Conservation (phyloP, 2,888 invertebrate species). For the Cryptocheilus praepositus region DNA sequence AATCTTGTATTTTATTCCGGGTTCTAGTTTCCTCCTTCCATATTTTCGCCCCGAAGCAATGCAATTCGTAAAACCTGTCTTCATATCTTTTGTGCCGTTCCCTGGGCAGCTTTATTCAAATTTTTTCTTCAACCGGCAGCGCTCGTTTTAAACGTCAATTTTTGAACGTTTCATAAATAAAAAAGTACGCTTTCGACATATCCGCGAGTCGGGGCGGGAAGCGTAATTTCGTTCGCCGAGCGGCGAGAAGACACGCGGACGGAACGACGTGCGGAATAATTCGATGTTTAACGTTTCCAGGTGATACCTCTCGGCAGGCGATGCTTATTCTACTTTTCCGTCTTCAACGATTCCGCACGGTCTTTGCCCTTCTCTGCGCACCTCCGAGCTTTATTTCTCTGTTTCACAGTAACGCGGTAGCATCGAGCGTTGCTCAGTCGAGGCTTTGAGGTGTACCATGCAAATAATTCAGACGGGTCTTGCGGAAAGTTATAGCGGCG, state of each 20-base stretch:
- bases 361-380: constrained; percentile 1
- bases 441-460: constrained; percentile 59
- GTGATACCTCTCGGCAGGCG: too few relatives aligned
- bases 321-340: too few relatives aligned
- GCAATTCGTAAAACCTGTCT: too few relatives aligned
- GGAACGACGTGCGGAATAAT: constrained; percentile 5
- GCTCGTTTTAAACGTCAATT: too few relatives aligned
- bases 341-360: not conserved
- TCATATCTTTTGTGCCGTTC: too few relatives aligned
- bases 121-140: too few relatives aligned
- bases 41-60: not conserved
- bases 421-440: constrained; percentile 49
- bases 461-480: constrained; percentile 62
- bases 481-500: constrained; percentile 48
- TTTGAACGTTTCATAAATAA: too few relatives aligned
- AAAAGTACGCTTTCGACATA: too few relatives aligned
- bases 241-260: not conserved
- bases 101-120: too few relatives aligned
- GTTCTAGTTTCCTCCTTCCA: not conserved
- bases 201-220: too few relatives aligned
- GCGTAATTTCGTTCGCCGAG: too few relatives aligned
- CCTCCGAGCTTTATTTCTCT: constrained; percentile 25
- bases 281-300: not conserved
- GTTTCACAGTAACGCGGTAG: constrained; percentile 52
- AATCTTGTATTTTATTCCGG: constrained; percentile 6